Conservation (phyloP, 1,140 invertebrate genomes). For the Homalodisca vitripennis region DNA sequence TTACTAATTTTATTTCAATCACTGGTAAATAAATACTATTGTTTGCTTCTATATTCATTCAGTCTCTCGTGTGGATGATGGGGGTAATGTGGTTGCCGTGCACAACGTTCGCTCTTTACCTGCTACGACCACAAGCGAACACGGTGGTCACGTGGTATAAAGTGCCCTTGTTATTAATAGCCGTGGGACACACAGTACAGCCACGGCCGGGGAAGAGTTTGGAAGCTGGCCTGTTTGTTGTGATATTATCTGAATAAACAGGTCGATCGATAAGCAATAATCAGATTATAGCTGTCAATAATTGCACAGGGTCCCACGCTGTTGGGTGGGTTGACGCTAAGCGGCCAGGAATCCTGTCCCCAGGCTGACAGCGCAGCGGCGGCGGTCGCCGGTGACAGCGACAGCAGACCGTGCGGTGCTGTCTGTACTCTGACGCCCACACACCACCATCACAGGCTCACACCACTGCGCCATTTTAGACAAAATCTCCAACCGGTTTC, state of each 20-base stretch:
- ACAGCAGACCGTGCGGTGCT: background rate
- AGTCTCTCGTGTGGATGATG: no score
- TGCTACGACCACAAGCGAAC: no score
- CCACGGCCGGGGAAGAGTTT: background rate
- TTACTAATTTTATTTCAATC: no score
- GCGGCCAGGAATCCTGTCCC: slow-evolving; percentile 8
- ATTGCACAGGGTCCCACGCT: slow-evolving; percentile 20
- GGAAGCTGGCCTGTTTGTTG: slow-evolving; percentile 16
- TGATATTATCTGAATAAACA: slow-evolving; percentile 24
- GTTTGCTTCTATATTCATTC: no score
- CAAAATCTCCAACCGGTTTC: no score
- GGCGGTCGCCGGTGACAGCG: background rate
- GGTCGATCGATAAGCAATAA: slow-evolving; percentile 24
- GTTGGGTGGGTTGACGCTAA: slow-evolving; percentile 15
- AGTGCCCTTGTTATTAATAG: no score
- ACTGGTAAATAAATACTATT: no score
- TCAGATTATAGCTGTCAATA: slow-evolving; percentile 27
- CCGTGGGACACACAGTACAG: background rate
- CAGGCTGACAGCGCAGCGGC: background rate
- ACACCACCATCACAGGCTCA: background rate
- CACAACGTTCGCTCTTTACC: no score
- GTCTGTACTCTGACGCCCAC: background rate
- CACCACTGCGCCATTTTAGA: background rate
- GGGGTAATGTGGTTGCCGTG: no score
- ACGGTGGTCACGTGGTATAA: no score